These are phyloP conservation scores for Eudemis profundana DNA, from an alignment of 2,888 invertebrate genomes.

Conservation along the genomic window DNA sequence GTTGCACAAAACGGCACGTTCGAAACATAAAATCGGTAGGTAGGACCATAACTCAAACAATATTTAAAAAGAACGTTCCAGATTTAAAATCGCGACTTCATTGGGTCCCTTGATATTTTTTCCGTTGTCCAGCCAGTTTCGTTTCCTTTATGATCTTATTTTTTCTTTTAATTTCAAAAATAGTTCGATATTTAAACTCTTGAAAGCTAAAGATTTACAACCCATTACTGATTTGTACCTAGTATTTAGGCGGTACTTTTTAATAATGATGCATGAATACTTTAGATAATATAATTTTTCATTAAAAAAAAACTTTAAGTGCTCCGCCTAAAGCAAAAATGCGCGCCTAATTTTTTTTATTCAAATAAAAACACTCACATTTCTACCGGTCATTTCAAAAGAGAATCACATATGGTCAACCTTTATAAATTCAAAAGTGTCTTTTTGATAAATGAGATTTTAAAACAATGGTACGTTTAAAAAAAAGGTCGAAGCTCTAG, in stretches of 20 bases:
- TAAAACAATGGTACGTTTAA: conserved; percentile 24
- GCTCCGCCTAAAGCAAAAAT: too few species aligned
- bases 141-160: too few species aligned
- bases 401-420: conserved; percentile 7
- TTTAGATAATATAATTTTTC: too few species aligned
- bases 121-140: conserved; percentile 10
- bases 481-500: conserved; percentile 14
- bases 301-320: too few species aligned
- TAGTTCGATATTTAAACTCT: too few species aligned
- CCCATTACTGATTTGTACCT: too few species aligned
- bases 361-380: not conserved
- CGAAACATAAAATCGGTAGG: conserved; percentile 38
- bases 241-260: too few species aligned
- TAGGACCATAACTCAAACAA: conserved; percentile 34
- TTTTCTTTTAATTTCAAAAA: not conserved
- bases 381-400: conserved; percentile 22
- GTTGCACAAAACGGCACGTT: conserved; percentile 37
- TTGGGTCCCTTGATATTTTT: conserved; percentile 16
- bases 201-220: too few species aligned
- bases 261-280: too few species aligned
- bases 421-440: conserved; percentile 1
- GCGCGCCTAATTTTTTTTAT: too few species aligned
- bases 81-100: conserved; percentile 23
- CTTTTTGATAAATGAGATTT: conserved; percentile 28
- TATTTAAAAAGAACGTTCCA: conserved; percentile 29